phyloP scores from a whole-genome alignment of 2,888 invertebrate species.

The Blomia tropicalis region DNA sequence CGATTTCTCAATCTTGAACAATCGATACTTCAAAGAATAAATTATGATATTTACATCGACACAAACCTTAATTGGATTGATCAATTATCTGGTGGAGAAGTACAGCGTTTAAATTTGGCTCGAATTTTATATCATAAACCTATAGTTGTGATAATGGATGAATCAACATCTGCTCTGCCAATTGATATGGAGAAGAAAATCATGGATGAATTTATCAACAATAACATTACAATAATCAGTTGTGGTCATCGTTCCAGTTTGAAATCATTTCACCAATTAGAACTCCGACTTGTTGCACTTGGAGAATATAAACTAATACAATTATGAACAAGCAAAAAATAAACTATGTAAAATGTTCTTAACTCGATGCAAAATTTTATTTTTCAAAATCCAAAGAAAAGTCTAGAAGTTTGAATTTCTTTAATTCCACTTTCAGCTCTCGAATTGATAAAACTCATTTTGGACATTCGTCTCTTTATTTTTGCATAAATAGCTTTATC shows the following conservation, averaged over 20 bases:
- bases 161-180: constrained; percentile 43
- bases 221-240: constrained; percentile 41
- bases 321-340: constrained; percentile 25
- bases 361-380: too few relatives aligned
- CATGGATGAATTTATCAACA: constrained; percentile 36
- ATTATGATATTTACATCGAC: constrained; percentile 33
- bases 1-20: constrained; percentile 27
- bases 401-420: too few relatives aligned
- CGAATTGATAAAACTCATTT: too few relatives aligned
- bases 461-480: too few relatives aligned
- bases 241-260: constrained; percentile 43
- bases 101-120: constrained; percentile 43
- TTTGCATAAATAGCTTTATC: too few relatives aligned
- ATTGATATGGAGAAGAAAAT: constrained; percentile 35
- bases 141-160: constrained; percentile 41
- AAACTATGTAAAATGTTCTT: constrained; percentile 24
- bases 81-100: constrained; percentile 44
- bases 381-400: too few relatives aligned
- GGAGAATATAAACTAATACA: not conserved
- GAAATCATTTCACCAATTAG: constrained; percentile 36
- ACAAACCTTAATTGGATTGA: constrained; percentile 40
- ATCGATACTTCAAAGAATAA: constrained; percentile 25
- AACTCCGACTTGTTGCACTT: not conserved
- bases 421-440: too few relatives aligned
- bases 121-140: constrained; percentile 42